These are phyloP conservation scores for Brachionus rotundiformis DNA, from an alignment of 1,140 invertebrate species.

Conservation along the genomic window DNA sequence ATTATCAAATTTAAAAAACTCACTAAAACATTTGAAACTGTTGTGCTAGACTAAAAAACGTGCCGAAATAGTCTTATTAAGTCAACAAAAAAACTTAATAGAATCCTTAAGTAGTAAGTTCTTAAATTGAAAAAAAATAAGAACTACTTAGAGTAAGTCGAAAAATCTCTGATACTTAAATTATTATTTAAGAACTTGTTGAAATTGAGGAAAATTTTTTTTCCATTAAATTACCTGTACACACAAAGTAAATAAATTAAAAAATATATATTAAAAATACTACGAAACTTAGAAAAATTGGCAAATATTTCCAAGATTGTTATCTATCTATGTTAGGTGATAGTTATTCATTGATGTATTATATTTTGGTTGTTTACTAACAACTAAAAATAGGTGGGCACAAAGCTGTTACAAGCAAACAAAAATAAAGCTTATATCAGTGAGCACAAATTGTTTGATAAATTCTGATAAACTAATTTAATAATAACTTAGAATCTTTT, in stretches of 20 bases:
- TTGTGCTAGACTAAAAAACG: not conserved
- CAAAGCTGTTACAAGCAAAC: not conserved
- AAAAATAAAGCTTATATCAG: not conserved
- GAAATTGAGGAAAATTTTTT: not conserved
- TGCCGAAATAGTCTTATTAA: not conserved
- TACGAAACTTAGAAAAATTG: not conserved
- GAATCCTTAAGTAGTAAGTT: not conserved
- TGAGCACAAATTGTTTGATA: not conserved
- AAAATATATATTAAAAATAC: not conserved
- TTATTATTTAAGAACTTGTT: not conserved
- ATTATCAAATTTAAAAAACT: slow-evolving; percentile 4
- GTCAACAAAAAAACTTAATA: not conserved
- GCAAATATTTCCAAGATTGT: not conserved
- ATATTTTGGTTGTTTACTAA: not conserved
- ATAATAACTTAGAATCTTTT: not conserved
- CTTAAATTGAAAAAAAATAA: not conserved
- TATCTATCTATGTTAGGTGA: not conserved
- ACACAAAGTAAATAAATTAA: not conserved
- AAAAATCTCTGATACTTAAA: not conserved
- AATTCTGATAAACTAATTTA: slow-evolving; percentile 4
- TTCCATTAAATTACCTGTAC: not conserved
- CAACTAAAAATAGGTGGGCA: not conserved
- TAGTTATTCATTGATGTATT: not conserved
- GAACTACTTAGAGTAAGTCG: not conserved
- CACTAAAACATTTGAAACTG: not conserved